A percentile compares a stretch with the other conserved stretches of the same genome.
These are phyloP conservation scores for Trididemnum clinides DNA, from an alignment of 23 tunicate genomes.

Conservation along the genomic window DNA sequence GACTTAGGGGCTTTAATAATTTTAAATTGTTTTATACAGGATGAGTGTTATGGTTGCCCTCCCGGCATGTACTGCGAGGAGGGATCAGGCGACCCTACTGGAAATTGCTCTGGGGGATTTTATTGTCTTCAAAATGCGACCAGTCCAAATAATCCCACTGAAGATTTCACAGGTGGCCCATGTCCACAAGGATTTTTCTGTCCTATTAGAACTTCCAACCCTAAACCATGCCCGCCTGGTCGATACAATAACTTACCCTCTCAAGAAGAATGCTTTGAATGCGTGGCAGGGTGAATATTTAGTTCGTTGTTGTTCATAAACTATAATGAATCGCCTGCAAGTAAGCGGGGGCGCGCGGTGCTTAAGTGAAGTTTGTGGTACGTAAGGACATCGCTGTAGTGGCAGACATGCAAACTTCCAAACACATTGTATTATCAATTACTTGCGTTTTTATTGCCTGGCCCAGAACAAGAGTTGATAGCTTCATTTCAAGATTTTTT, in stretches of 20 bases:
- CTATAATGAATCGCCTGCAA: too few species aligned
- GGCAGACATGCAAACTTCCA: too few species aligned
- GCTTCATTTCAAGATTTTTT: too few species aligned
- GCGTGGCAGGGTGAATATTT: conserved; percentile 71
- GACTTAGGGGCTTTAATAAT: too few species aligned
- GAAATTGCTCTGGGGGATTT: conserved; percentile 83
- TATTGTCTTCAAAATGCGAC: conserved; percentile 64
- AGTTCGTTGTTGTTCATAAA: too few species aligned
- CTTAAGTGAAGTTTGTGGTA: too few species aligned
- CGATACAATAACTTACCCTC: conserved; percentile 61
- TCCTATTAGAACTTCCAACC: conserved; percentile 69
- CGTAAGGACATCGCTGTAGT: too few species aligned
- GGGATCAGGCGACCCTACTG: conserved; percentile 68
- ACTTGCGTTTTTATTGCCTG: too few species aligned
- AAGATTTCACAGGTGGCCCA: conserved; percentile 71
- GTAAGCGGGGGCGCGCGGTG: too few species aligned
- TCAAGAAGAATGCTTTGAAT: conserved; percentile 64
- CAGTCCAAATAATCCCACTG: conserved; percentile 21
- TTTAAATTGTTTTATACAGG: too few species aligned
- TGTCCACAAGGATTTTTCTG: conserved; percentile 87
- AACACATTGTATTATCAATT: too few species aligned
- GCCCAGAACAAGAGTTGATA: too few species aligned
- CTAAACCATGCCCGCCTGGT: conserved; percentile 73
- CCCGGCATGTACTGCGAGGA: conserved; percentile 75
- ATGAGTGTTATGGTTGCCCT: conserved; percentile 62